Base-by-base conservation (phyloP, 2,888 invertebrate genomes). In the Eristalis intricaria region DNA sequence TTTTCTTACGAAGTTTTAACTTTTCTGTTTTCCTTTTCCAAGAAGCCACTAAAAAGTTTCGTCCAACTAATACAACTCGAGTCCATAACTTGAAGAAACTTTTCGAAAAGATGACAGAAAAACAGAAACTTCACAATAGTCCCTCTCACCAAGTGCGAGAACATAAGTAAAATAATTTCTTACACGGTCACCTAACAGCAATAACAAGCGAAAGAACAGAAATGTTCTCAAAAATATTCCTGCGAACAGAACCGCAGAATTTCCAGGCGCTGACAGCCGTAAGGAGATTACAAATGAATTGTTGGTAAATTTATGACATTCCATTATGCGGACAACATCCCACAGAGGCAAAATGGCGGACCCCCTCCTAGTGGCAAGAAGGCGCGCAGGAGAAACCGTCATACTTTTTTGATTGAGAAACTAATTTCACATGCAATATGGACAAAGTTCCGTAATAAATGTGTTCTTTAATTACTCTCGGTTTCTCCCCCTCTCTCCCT, bases 381-480 rank as follows among this genome's bases (percentile, higher is more conserved):
- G 23, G 5, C 40, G 26, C 66, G 7, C 15, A 23, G 22, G 19
- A 68, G 38, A 26, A 11, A 10, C 29, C 58, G 10, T 76, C 10
- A n/a, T 60, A 43, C 4, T 73, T 40, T 69, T 70, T 63, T 65
- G 60, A 78, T 78, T 56, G 56, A 56, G 69, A 82, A 78, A 77
- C 77, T 82, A 78, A 82, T 82, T 82, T 82, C 69, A 66, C 61
- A 82, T 82, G 70, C 64, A 78, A 76, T 76, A 68, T 64, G 65
- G 40, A 26, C 32, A 74, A 86, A 86, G 77, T 86, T 86, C 40
- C 13, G 85, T 82, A 78, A 86, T 86, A 82, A 86, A 86, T 86
- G 85, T 78, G 58, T 66, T 77, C 74, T 68, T 74, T 86, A 86
- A 82, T 82, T 86, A 82, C 78, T 70, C 64, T 66, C 10, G 70